phyloP scores from a whole-genome alignment of 2,797 vertebrate genomes.

The Chiloscyllium punctatum region DNA sequence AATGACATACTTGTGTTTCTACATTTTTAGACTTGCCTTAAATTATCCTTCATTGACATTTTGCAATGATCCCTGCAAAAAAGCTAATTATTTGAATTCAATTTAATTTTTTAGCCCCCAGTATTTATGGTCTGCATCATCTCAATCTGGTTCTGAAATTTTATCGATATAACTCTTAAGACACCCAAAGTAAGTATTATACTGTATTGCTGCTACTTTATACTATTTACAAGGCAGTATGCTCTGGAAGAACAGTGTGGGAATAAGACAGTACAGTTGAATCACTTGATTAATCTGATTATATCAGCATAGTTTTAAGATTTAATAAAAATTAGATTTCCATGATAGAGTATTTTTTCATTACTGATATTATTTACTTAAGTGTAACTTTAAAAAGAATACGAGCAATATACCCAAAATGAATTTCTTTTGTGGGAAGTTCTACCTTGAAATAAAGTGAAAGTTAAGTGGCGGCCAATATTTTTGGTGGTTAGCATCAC shows the following conservation, averaged over 20 bases:
- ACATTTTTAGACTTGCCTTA: not conserved
- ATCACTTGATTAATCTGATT: too few relatives aligned
- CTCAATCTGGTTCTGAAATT: not conserved
- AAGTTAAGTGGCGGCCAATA: too few relatives aligned
- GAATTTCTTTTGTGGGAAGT: too few relatives aligned
- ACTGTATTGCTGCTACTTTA: not conserved
- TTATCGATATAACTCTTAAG: not conserved
- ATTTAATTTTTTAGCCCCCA: not conserved
- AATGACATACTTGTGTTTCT: not conserved
- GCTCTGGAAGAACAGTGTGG: not conserved
- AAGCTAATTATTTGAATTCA: not conserved
- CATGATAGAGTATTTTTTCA: too few relatives aligned
- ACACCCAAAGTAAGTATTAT: not conserved
- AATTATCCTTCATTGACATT: not conserved
- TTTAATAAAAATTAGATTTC: too few relatives aligned
- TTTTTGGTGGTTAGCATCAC: too few relatives aligned
- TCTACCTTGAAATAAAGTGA: too few relatives aligned
- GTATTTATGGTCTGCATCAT: too few relatives aligned
- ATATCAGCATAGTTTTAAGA: too few relatives aligned
- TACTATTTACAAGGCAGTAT: not conserved
- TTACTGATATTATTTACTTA: too few relatives aligned
- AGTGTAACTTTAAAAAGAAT: too few relatives aligned
- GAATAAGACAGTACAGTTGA: not conserved
- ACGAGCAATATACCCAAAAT: too few relatives aligned
- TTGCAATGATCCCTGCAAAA: not conserved